Evolutionary conservation across 2,797 vertebrate genomes (phyloP), one percentile per base, ranked within the genome.

Genomic region (Centropyge bicolor): DNA sequence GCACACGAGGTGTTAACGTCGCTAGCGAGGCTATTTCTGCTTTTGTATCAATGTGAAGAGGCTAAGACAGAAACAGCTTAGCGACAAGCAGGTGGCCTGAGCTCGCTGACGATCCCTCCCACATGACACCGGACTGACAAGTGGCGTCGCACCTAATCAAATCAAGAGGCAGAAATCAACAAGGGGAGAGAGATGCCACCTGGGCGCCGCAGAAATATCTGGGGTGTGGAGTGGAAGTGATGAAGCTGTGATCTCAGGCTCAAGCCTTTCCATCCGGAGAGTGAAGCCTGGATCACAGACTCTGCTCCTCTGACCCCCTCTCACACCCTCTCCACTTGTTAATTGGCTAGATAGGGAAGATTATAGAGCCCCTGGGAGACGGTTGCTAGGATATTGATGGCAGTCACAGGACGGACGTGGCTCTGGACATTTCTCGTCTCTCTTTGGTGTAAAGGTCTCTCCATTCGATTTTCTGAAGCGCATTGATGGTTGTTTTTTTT

Each of bases 301-400:
- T 80, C 64, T n/a, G 56, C 43, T 68, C 61, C 56, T 65, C 76
- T 74, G 59, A 75, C 70, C 74, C 16, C 27, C 74, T n/a, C 65
- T 46, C 67, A 56, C 78, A 78, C 66, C 52, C 64, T 76, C 60
- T 45, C 70, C 59, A 35, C 80, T 72, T 76, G 86, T 84, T 92
- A 92, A 94, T 91, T 91, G 89, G 90, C 70, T 81, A 72, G 89
- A 90, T 90, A 76, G 82, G 80, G 83, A 38, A 89, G 89, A 93
- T 92, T 91, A 93, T 60, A 27, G 74, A 61, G 72, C 78, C 78
- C 74, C 68, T 72, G 75, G 88, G 88, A 90, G 75, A 87, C 8
- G 22, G 90, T 90, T 92, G 91, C 88, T 90, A 92, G 90, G 91
- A 89, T 84, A 90, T 88, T 77, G 78, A 91, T 87, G 70, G 81